Percentiles rank a stretch among this genome's conserved stretches.
Evolutionary conservation across 2,797 vertebrate species (phyloP).

Genomic region (Nyctibius grandis): DNA sequence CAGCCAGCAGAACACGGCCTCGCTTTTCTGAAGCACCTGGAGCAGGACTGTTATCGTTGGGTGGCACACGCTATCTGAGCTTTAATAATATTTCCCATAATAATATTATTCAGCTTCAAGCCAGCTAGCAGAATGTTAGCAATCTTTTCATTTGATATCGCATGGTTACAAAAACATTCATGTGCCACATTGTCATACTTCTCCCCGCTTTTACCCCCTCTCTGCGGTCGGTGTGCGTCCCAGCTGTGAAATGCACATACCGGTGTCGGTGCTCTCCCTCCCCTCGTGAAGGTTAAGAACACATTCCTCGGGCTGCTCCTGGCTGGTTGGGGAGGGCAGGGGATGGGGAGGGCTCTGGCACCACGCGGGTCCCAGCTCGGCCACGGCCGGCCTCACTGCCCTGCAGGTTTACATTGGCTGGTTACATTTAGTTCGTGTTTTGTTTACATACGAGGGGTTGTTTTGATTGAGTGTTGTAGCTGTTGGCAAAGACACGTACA

Average conservation of each 20-base stretch:
- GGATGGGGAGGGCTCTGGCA: neutral
- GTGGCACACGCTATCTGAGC: neutral
- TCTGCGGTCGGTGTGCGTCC: neutral
- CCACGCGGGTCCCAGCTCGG: neutral
- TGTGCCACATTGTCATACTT: neutral
- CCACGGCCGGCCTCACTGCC: neutral
- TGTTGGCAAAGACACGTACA: neutral
- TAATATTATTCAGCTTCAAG: neutral
- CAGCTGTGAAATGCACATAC: neutral
- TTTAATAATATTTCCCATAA: neutral
- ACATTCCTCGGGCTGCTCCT: neutral
- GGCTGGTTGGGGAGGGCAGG: neutral
- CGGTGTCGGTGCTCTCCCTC: neutral
- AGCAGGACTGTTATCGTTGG: neutral
- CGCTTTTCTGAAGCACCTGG: fast-evolving
- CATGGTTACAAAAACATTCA: neutral
- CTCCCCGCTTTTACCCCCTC: neutral
- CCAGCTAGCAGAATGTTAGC: neutral
- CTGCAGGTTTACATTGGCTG: neutral
- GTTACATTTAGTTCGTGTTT: neutral
- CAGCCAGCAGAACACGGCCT: neutral
- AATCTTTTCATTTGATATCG: neutral
- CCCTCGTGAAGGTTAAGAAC: neutral
- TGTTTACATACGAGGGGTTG: neutral
- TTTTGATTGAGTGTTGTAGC: neutral